A percentile compares a stretch with the other conserved stretches of the same genome.
phyloP scores from a whole-genome alignment of 2,888 invertebrate genomes.

The Artemia sp. region DNA sequence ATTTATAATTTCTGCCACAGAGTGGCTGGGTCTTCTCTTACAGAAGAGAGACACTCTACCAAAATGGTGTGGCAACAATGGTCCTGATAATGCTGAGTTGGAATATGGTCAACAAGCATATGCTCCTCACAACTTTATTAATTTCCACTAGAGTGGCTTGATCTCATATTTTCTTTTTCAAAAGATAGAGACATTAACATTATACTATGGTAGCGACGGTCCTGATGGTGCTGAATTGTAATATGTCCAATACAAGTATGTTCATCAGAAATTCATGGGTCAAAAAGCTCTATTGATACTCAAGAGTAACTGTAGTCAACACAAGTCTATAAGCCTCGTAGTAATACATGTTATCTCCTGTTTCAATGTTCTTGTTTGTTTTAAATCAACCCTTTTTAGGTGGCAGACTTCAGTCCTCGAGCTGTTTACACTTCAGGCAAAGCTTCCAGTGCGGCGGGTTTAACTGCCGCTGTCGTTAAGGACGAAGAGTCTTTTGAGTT shows the following conservation, averaged over 20 bases:
- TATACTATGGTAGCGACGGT: too few relatives aligned
- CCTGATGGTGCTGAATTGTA: too few relatives aligned
- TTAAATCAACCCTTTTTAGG: conserved; percentile 29
- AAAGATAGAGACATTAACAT: too few relatives aligned
- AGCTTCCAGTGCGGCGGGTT: conserved; percentile 90
- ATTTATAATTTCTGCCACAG: too few relatives aligned
- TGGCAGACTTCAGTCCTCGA: conserved; percentile 79
- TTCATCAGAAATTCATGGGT: not conserved
- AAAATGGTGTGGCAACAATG: too few relatives aligned
- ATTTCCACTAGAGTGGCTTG: too few relatives aligned
- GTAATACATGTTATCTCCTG: not conserved
- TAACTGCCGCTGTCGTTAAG: conserved; percentile 93
- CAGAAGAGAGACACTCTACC: too few relatives aligned
- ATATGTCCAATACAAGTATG: not conserved
- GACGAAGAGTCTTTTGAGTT: conserved; percentile 97
- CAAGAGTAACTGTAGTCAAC: not conserved
- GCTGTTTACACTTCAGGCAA: conserved; percentile 98
- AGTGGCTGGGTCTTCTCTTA: too few relatives aligned
- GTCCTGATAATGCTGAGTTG: too few relatives aligned
- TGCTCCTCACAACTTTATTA: too few relatives aligned
- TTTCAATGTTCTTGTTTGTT: conserved; percentile 8
- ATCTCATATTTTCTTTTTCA: too few relatives aligned
- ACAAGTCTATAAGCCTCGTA: conserved; percentile 6
- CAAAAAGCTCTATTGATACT: not conserved
- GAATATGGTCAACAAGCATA: too few relatives aligned